Evolutionary conservation across 1,140 invertebrate species (phyloP), one percentile per base, ranked within the genome.

Genomic region (Trichogramma pretiosum): DNA sequence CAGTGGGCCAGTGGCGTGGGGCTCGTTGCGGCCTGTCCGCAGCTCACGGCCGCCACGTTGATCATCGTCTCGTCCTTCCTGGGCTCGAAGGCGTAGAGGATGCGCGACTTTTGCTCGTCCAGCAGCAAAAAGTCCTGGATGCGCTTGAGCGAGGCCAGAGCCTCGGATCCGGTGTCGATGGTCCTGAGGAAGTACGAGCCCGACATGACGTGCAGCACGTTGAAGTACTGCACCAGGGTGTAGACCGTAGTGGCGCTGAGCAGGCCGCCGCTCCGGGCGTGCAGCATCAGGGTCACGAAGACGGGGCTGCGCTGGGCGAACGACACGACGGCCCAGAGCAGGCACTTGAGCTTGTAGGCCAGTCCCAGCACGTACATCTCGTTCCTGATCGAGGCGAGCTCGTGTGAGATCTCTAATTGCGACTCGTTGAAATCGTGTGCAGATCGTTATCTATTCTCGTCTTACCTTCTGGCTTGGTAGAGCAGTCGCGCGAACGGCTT

Each of bases 181-280:
- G 77, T 81, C 56, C 77, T 57, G 1, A 85, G 84, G 60, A 81
- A 84, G 49, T 81, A 77, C 47, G 86, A 81, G 11, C 83, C 82
- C 69, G 85, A 79, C 22, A 80, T 79, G 2, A 82, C 61, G 54
- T 85, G 78, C n/a, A 88, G 59, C 28, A 80, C 74, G 61, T 87
- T 86, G 58, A 82, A 84, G 54, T 87, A 79, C 46, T 84, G 79
- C 23, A 83, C 78, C 44, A 84, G 71, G 3, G 84, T 81, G 63
- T 87, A 88, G 5, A 85, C 81, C 57, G 79, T 77, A 46, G 81
- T 76, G 0, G 84, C 76, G 1, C 78, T 77, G 46, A 87, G 74
- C 7, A 64, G 61, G 14, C 81, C 76, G 2, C 77, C 78, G 35
- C 76, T 60, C 28, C 84, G 58, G 48, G 86, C 78, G 49, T 79